Percentiles rank a stretch among this genome's conserved stretches.
Conservation (phyloP, 2,797 vertebrate genomes). For the Stomatorhinus walkeri region DNA sequence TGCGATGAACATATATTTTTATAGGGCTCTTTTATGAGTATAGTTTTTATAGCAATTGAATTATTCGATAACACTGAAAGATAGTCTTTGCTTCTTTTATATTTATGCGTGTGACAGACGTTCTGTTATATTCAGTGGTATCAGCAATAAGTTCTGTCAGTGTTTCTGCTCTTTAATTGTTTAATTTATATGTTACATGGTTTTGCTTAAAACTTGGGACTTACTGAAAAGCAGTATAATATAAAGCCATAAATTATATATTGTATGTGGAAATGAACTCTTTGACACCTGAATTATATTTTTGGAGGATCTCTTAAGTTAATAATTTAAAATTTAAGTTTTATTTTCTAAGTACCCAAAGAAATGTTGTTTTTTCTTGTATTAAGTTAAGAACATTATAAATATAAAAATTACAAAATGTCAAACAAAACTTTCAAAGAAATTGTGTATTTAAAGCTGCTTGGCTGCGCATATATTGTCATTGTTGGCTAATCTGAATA, state of each 20-base stretch:
- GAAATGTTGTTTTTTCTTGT: slow-evolving; percentile 24
- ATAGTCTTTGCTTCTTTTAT: slow-evolving; percentile 28
- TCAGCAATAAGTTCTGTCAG: slow-evolving; percentile 28
- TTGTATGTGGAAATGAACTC: slow-evolving; percentile 38
- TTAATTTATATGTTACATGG: slow-evolving; percentile 42
- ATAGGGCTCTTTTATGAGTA: slow-evolving; percentile 35
- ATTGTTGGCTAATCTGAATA: slow-evolving; percentile 6
- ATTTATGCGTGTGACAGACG: slow-evolving; percentile 37
- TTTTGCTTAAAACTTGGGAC: slow-evolving; percentile 37
- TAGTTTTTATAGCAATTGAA: slow-evolving; percentile 37
- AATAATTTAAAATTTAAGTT: slow-evolving; percentile 43
- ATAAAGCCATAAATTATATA: slow-evolving; percentile 46
- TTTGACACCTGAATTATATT: slow-evolving; percentile 43
- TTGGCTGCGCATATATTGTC: neutral
- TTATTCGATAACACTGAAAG: slow-evolving; percentile 43
- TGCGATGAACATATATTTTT: slow-evolving; percentile 25
- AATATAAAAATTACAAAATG: slow-evolving; percentile 35
- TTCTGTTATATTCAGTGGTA: slow-evolving; percentile 35
- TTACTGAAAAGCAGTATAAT: slow-evolving; percentile 41
- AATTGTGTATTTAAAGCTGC: slow-evolving; percentile 24
- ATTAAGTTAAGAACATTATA: slow-evolving; percentile 36
- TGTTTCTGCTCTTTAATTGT: slow-evolving; percentile 34
- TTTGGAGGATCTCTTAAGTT: slow-evolving; percentile 43
- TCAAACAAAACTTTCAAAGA: slow-evolving; percentile 27
- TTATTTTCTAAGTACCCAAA: slow-evolving; percentile 36